Evolutionary conservation across 2,888 invertebrate genomes (phyloP).

Genomic region (Ormyrus labotus): DNA sequence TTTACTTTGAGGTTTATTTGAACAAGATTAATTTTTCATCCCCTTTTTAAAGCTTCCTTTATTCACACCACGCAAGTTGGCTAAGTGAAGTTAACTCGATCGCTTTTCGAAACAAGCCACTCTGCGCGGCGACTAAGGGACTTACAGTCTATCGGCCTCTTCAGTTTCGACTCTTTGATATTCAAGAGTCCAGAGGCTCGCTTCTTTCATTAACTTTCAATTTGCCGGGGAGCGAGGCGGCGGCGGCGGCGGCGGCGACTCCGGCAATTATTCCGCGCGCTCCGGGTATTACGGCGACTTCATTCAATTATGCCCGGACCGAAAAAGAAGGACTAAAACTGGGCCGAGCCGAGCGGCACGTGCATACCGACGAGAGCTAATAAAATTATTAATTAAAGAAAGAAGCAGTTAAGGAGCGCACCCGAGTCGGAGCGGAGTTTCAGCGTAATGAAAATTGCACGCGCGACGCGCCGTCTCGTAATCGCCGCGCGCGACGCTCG

Average conservation of each 20-base stretch:
- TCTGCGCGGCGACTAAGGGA: not conserved
- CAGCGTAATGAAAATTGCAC: conserved; percentile 45
- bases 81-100: not conserved
- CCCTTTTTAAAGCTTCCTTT: too few relatives aligned
- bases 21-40: too few relatives aligned
- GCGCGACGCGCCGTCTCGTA: too few relatives aligned
- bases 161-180: conserved; percentile 27
- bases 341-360: not conserved
- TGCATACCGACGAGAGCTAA: not conserved
- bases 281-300: conserved; percentile 31
- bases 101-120: not conserved
- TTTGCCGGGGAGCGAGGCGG: conserved; percentile 7
- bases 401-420: conserved; percentile 27
- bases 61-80: too few relatives aligned
- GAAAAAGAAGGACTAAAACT: not conserved
- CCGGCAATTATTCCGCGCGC: conserved; percentile 44
- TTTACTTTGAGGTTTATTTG: too few relatives aligned
- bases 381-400: conserved; percentile 54
- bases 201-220: conserved; percentile 53
- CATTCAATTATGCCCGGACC: conserved; percentile 45
- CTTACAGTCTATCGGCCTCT: not conserved
- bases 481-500: not conserved
- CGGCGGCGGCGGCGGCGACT: not conserved
- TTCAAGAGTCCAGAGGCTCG: not conserved
- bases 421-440: not conserved